These are phyloP conservation scores for Antechinus flavipes DNA, from an alignment of 2,113 vertebrate genomes.

Conservation along the genomic window DNA sequence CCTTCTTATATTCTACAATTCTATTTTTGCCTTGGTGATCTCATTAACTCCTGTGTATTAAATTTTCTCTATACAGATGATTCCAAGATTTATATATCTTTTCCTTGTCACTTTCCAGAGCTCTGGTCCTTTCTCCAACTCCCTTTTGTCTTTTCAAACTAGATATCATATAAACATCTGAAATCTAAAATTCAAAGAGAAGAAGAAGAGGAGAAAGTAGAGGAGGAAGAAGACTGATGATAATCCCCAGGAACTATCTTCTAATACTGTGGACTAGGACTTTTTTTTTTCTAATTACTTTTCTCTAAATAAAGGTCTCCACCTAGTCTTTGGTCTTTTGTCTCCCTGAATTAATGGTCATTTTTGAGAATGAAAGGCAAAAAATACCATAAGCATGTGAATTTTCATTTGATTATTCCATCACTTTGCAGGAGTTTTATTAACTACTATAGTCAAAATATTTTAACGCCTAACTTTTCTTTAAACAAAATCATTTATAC, in stretches of 20 bases:
- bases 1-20: not conserved
- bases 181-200: not conserved
- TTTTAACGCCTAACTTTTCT: not conserved
- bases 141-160: not conserved
- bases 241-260: not conserved
- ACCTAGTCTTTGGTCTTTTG: not conserved
- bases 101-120: no score
- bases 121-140: not conserved
- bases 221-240: not conserved
- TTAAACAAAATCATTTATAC: not conserved
- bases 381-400: not conserved
- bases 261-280: not conserved
- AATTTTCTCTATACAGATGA: no score
- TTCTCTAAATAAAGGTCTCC: not conserved
- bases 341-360: not conserved
- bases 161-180: not conserved
- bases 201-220: not conserved
- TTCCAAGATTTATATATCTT: no score
- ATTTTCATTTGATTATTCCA: not conserved
- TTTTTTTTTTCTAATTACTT: not conserved
- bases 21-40: not conserved
- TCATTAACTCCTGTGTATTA: not conserved
- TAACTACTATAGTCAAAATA: not conserved
- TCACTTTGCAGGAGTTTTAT: not conserved
- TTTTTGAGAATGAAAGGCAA: no score